These are phyloP conservation scores for Neoaliturus tenellus DNA, from an alignment of 2,888 invertebrate genomes.

Conservation along the genomic window DNA sequence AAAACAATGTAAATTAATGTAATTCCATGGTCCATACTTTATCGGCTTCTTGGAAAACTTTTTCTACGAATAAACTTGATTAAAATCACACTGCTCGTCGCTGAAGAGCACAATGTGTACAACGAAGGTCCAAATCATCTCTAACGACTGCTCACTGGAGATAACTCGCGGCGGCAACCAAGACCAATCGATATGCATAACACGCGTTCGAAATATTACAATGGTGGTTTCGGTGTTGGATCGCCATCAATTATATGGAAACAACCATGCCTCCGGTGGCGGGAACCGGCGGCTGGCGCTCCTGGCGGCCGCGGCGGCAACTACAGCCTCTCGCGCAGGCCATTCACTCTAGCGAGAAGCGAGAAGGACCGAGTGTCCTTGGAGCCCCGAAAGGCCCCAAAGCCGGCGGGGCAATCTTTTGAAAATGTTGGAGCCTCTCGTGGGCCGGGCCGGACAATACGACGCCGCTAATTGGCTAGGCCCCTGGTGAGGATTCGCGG, in stretches of 20 bases:
- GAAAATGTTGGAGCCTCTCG: neutral
- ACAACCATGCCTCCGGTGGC: neutral
- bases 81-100: no score
- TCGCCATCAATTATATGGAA: neutral
- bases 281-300: neutral
- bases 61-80: no score
- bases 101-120: no score
- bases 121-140: no score
- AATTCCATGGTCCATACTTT: no score
- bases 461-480: neutral
- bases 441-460: neutral
- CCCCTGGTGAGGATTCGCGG: neutral
- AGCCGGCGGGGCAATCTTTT: slow-evolving; percentile 5
- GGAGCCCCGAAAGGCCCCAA: slow-evolving; percentile 11
- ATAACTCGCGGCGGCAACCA: no score
- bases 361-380: slow-evolving; percentile 35
- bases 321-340: neutral
- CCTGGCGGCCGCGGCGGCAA: neutral
- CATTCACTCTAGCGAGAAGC: slow-evolving; percentile 23
- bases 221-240: neutral
- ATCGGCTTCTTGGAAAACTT: no score
- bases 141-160: no score
- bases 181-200: neutral
- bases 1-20: no score
- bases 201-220: neutral